Evolutionary conservation across 2,113 vertebrate species (phyloP).

Genomic region (Nerophis ophidion): DNA sequence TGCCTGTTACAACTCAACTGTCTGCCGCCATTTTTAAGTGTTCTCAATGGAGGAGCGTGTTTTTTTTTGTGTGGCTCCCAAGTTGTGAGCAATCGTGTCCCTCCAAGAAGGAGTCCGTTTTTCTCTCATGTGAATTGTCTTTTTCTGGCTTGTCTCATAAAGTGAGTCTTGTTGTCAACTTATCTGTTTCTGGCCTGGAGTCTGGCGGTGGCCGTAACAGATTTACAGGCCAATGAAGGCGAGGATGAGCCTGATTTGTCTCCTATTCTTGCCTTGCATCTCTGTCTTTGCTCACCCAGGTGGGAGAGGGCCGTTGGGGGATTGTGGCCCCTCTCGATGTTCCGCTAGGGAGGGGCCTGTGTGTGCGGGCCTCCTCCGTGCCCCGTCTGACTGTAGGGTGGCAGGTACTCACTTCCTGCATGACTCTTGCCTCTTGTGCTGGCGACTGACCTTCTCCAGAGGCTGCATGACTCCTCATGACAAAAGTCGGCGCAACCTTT

Average conservation of each 20-base stretch:
- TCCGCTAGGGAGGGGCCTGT: slow-evolving; percentile 58
- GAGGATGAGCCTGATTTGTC: slow-evolving; percentile 37
- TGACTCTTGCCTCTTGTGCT: slow-evolving; percentile 27
- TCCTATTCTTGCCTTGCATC: slow-evolving; percentile 51
- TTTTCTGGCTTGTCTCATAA: slow-evolving; percentile 33
- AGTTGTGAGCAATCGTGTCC: slow-evolving; percentile 37
- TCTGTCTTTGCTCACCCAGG: slow-evolving; percentile 63
- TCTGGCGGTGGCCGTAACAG: slow-evolving; percentile 43
- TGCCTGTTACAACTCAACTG: slow-evolving; percentile 15
- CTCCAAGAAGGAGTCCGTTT: slow-evolving; percentile 18
- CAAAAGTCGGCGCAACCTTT: slow-evolving; percentile 21
- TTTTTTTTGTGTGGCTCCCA: slow-evolving; percentile 42
- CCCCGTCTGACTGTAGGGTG: slow-evolving; percentile 88
- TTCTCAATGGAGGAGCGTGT: slow-evolving; percentile 26
- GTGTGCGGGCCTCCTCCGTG: slow-evolving; percentile 86
- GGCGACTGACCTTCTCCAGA: slow-evolving; percentile 17
- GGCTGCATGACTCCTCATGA: slow-evolving; percentile 51
- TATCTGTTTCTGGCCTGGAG: slow-evolving; percentile 48
- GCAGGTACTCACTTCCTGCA: slow-evolving; percentile 76
- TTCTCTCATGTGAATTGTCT: slow-evolving; percentile 28
- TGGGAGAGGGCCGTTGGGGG: slow-evolving; percentile 58
- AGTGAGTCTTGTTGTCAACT: slow-evolving; percentile 27
- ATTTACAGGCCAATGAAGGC: slow-evolving; percentile 15
- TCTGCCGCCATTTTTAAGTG: background rate
- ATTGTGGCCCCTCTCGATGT: slow-evolving; percentile 57